These are phyloP conservation scores for Phocoena phocoena DNA, from an alignment of 2,113 vertebrate species.

Conservation along the genomic window DNA sequence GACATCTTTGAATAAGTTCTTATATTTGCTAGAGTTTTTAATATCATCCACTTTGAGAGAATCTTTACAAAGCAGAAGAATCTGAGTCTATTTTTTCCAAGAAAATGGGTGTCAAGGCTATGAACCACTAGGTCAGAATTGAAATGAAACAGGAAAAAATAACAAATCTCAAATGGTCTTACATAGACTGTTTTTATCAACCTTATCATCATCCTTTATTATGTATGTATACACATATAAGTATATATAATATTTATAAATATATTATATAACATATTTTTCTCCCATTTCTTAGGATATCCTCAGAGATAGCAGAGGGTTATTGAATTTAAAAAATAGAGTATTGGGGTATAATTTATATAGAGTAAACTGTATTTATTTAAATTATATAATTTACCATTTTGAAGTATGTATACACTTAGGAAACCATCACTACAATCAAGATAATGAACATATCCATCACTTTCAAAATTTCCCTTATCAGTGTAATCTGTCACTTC, in stretches of 20 bases:
- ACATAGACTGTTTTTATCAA: neutral
- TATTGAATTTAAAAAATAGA: neutral
- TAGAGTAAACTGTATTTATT: neutral
- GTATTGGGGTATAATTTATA: neutral
- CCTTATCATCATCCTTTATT: neutral
- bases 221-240: neutral
- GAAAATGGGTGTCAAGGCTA: conserved; percentile 4
- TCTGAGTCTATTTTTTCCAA: neutral
- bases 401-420: neutral
- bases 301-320: neutral
- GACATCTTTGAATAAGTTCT: neutral
- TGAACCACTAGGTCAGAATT: neutral
- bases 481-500: neutral
- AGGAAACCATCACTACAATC: neutral
- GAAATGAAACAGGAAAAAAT: neutral
- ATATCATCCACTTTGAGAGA: neutral
- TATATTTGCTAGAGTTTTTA: neutral
- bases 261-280: neutral
- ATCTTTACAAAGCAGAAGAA: neutral
- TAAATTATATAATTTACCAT: neutral
- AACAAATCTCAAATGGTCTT: neutral
- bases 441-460: neutral
- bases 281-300: neutral
- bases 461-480: neutral
- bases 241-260: neutral